These are phyloP conservation scores for Erythrocercus mccallii DNA, from an alignment of 2,113 vertebrate species.

Conservation along the genomic window DNA sequence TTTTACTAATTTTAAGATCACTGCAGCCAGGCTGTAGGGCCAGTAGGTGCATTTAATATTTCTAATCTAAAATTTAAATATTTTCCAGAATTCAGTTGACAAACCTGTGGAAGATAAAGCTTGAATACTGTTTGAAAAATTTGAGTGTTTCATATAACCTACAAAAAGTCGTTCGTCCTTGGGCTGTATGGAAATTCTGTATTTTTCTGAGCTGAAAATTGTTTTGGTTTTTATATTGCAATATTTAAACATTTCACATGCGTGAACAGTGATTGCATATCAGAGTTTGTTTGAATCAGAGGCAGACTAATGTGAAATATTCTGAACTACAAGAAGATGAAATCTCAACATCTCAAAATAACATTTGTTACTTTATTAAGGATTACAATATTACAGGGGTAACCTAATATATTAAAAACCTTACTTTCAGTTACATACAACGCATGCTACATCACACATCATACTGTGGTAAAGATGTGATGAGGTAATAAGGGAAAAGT, in stretches of 20 bases:
- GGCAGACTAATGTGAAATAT: neutral
- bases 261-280: rapidly evolving
- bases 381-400: conserved; percentile 67
- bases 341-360: conserved; percentile 28
- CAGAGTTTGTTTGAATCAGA: neutral
- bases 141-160: neutral
- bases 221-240: neutral
- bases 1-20: neutral
- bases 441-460: conserved; percentile 65
- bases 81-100: neutral
- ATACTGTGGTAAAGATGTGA: conserved; percentile 59
- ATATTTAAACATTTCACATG: neutral
- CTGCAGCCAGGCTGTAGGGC: neutral
- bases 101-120: neutral
- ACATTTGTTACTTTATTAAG: conserved; percentile 72
- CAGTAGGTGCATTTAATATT: neutral
- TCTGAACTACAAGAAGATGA: neutral
- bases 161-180: neutral
- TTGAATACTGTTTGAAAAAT: neutral
- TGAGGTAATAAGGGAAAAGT: conserved; percentile 67
- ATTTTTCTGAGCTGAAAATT: neutral
- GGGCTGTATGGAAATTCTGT: neutral
- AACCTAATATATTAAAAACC: conserved; percentile 67
- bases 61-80: neutral
- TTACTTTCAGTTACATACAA: conserved; percentile 71